These are phyloP conservation scores for Takifugu rubripes DNA, from an alignment of 2,797 vertebrate genomes.

Conservation along the genomic window DNA sequence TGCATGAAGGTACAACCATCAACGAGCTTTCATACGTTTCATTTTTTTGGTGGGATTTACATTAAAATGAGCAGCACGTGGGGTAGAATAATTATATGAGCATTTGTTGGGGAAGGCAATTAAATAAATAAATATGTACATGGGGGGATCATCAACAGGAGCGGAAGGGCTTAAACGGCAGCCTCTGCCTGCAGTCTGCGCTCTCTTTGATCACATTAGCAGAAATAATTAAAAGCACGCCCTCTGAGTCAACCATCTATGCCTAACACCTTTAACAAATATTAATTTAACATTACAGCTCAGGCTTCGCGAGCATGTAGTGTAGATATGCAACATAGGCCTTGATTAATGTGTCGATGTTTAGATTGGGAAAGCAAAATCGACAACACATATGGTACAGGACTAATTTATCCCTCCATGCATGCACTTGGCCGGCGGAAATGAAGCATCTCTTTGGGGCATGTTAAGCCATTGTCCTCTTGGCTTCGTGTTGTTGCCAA, in stretches of 20 bases:
- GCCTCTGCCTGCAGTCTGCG: neutral
- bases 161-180: neutral
- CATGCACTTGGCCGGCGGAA: neutral
- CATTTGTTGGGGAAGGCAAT: neutral
- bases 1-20: no score
- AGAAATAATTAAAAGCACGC: conserved; percentile 9
- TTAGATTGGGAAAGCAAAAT: no score
- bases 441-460: neutral
- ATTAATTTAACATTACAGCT: conserved; percentile 18
- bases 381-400: no score
- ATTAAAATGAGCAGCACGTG: conserved; percentile 10
- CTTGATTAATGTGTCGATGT: no score
- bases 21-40: no score
- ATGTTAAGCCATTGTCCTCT: conserved; percentile 18
- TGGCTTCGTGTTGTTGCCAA: conserved; percentile 14
- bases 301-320: no score
- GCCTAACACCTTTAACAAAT: conserved; percentile 37
- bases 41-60: conserved; percentile 13
- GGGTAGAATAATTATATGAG: conserved; percentile 1
- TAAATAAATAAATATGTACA: neutral
- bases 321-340: no score
- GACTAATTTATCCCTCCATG: no score
- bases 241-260: conserved; percentile 19
- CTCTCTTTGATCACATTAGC: conserved; percentile 9
- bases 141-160: neutral